Base-by-base conservation (phyloP, 2,113 vertebrate genomes). In the Nipponia nippon region DNA sequence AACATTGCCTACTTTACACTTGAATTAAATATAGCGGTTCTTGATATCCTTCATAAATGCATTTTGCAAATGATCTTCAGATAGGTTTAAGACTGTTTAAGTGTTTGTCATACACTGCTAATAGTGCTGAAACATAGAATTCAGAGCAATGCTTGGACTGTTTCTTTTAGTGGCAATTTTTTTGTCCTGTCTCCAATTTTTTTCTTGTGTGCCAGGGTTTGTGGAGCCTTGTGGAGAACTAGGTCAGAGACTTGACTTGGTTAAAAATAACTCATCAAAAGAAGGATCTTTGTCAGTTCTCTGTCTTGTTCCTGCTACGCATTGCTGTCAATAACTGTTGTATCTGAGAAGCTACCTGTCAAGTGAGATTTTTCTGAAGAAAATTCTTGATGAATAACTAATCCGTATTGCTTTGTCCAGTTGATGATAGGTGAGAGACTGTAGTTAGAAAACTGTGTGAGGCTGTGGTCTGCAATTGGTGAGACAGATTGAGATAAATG, bases 241-340 rank as follows among this genome's bases (percentile, higher is more conserved):
- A 66, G 91, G 96, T 95, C 94, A 96, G 79, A 92, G 91, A 47
- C 86, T 91, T 83, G 63, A 70, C 67, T 83, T 80, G 49, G 89
- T 90, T 96, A 95, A 95, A 96, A 93, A 97, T 95, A 96, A 58
- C 83, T 88, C 58, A 40, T 92, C 86, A 73, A 80, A 90, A 83
- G 86, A 69, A 80, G 30, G 34, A 77, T 80, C 66, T 88, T 83
- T 95, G 79, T 90, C 83, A 62, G 49, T 92, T 90, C 65, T 95
- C 67, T 58, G 30, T 77, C 46, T 83, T 89, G 36, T 38, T 92
- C 36, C 34, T 92, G 40, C 38, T 82, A 46, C 1, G 2, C 25
- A 21, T 10, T 56, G 53, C 47, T 67, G 58, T 93, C 38, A 91
- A 42, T 65, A 96, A 4, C 32, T 90, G 52, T 88, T 89, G 62